Percentiles rank a stretch among this genome's conserved stretches.
Conservation (phyloP, 1,140 invertebrate genomes). For the Atta texana region DNA sequence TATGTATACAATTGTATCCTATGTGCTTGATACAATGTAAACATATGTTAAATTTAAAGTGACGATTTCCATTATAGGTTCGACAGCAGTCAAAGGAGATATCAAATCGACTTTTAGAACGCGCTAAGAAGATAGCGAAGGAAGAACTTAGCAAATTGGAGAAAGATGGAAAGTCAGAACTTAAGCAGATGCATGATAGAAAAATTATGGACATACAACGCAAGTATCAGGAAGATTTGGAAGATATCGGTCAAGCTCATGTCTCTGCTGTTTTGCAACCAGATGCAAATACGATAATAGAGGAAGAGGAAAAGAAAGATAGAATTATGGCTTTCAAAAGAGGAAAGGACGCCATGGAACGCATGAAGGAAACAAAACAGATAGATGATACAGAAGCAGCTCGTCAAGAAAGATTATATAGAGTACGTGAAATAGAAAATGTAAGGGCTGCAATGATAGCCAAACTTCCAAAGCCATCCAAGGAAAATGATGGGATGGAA, state of each 20-base stretch:
- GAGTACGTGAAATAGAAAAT: slow-evolving; percentile 86
- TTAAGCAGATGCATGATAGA: slow-evolving; percentile 83
- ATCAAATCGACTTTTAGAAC: slow-evolving; percentile 85
- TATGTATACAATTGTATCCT: not conserved
- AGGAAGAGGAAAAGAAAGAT: slow-evolving; percentile 79
- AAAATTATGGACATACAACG: slow-evolving; percentile 85
- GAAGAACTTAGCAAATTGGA: slow-evolving; percentile 83
- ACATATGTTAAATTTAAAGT: slow-evolving; percentile 3
- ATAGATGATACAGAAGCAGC: slow-evolving; percentile 73
- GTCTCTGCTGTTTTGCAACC: slow-evolving; percentile 81
- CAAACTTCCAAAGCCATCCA: slow-evolving; percentile 70
- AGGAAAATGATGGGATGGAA: slow-evolving; percentile 9
- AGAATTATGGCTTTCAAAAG: slow-evolving; percentile 81
- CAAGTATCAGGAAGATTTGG: slow-evolving; percentile 85
- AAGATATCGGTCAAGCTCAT: slow-evolving; percentile 86
- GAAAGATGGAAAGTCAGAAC: slow-evolving; percentile 82
- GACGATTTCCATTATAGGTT: slow-evolving; percentile 78
- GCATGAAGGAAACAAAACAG: slow-evolving; percentile 76
- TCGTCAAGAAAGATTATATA: slow-evolving; percentile 80
- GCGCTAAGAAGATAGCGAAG: slow-evolving; percentile 83
- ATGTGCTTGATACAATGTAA: not conserved
- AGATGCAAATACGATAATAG: slow-evolving; percentile 78
- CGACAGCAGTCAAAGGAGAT: slow-evolving; percentile 87
- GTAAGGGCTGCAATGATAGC: slow-evolving; percentile 83
- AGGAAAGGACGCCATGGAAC: slow-evolving; percentile 82